Evolutionary conservation across 2,888 invertebrate species (phyloP).

Genomic region (Tetragnatha montana): DNA sequence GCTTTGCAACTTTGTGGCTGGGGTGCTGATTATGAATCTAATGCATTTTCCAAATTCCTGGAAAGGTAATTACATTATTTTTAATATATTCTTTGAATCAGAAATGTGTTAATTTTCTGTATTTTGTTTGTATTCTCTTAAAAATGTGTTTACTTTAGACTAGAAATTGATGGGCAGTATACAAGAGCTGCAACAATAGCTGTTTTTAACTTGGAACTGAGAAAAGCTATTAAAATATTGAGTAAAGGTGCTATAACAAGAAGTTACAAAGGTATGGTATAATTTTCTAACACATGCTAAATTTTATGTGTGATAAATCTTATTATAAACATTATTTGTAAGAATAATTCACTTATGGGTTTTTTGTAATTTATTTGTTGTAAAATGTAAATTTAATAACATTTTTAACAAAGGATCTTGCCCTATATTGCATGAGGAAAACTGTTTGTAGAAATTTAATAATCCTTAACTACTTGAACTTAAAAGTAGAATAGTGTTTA

Average conservation of each 20-base stretch:
- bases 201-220: conserved; percentile 90
- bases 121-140: not conserved
- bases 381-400: not conserved
- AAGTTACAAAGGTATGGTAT: conserved; percentile 73
- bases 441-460: not conserved
- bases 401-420: not conserved
- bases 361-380: not conserved
- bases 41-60: conserved; percentile 79
- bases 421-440: not conserved
- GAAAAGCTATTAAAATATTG: conserved; percentile 89
- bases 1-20: conserved; percentile 92
- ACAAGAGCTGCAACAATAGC: conserved; percentile 93
- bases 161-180: conserved; percentile 83
- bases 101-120: not conserved
- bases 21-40: conserved; percentile 85
- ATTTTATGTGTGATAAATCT: not conserved
- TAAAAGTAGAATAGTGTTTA: not conserved
- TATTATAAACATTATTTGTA: not conserved
- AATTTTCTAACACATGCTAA: not conserved
- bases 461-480: not conserved
- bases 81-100: not conserved
- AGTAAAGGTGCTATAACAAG: conserved; percentile 81
- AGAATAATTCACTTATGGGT: not conserved
- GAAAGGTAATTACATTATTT: conserved; percentile 75
- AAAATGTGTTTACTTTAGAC: conserved; percentile 74